phyloP scores from a whole-genome alignment of 2,113 vertebrate genomes.

The Lagopus leucura region DNA sequence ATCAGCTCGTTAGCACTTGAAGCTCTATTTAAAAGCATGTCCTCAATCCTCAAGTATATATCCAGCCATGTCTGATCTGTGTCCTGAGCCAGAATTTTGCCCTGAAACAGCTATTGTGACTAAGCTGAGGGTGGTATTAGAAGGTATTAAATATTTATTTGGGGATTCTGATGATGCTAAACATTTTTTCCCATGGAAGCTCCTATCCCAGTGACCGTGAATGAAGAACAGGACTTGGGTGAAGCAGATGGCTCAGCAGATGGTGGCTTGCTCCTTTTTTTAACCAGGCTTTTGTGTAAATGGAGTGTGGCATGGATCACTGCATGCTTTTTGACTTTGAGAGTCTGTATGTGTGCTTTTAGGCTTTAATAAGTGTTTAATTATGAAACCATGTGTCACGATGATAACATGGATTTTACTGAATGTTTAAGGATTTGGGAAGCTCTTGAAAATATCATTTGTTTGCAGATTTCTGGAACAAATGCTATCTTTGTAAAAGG shows the following conservation, averaged over 20 bases:
- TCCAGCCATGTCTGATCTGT: neutral
- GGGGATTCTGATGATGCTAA: slow-evolving; percentile 37
- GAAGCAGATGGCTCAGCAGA: slow-evolving; percentile 69
- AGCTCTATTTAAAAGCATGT: neutral
- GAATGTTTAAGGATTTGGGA: neutral
- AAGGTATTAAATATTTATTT: slow-evolving; percentile 48
- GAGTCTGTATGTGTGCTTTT: neutral
- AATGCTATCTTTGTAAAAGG: neutral
- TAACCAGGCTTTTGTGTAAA: slow-evolving; percentile 60
- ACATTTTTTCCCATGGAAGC: neutral
- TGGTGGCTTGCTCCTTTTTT: slow-evolving; percentile 71
- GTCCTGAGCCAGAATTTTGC: slow-evolving; percentile 20
- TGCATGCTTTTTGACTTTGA: slow-evolving; percentile 58
- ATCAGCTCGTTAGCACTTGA: neutral
- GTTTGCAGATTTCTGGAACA: neutral
- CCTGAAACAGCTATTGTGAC: neutral
- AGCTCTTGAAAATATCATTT: neutral
- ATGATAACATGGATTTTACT: neutral
- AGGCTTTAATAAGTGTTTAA: slow-evolving; percentile 12
- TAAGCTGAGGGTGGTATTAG: slow-evolving; percentile 26
- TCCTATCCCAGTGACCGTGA: slow-evolving; percentile 50
- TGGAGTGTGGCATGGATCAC: slow-evolving; percentile 41
- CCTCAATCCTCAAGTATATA: neutral
- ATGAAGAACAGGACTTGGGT: slow-evolving; percentile 37
- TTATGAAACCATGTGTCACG: neutral